Base-by-base conservation (phyloP, 2,113 vertebrate genomes). In the Columbina picui region DNA sequence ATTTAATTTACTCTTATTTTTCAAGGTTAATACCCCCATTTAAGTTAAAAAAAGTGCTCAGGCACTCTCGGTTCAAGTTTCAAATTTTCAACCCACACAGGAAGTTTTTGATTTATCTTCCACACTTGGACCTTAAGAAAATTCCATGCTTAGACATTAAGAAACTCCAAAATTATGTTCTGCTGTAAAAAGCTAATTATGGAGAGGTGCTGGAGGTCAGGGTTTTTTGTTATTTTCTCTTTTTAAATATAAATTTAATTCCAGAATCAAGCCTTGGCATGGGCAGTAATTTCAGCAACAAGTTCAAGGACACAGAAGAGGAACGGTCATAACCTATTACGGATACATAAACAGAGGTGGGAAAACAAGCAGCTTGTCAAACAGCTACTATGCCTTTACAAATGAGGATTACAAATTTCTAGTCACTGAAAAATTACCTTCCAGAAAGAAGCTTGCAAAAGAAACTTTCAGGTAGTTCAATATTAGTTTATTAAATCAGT, bases 401-500 rank as follows among this genome's bases (percentile, higher is more conserved):
- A 69, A 75, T 45, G 22, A 83, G n/a, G 26, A 83, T 38, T 57
- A 59, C 18, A 73, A 83, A 77, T 45, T 15, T 34, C 10, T 7
- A 61, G 41, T 41, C 20, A 38, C 16, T 53, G 14, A 47, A 92
- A 74, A 12, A 60, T 32, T 47, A 81, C 30, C 15, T 68, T 75
- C 65, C 36, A 75, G 56, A 93, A 83, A 89, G 29, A 88, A 78
- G 36, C 12, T 56, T 43, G 63, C 39, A 71, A 82, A 8, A 32
- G 18, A 86, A 70, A 78, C 22, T 47, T 15, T 87, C 63, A 39
- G 36, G 45, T 90, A 79, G 52, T 87, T 92, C 90, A 92, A 25
- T 73, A 93, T 95, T 96, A 95, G 93, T 97, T 98, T 97, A 98
- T 96, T 97, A 84, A 96, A 94, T 88, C 93, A 95, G 90, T 52